Conservation (phyloP, 2,888 invertebrate genomes). For the Drosophila neotestacea region DNA sequence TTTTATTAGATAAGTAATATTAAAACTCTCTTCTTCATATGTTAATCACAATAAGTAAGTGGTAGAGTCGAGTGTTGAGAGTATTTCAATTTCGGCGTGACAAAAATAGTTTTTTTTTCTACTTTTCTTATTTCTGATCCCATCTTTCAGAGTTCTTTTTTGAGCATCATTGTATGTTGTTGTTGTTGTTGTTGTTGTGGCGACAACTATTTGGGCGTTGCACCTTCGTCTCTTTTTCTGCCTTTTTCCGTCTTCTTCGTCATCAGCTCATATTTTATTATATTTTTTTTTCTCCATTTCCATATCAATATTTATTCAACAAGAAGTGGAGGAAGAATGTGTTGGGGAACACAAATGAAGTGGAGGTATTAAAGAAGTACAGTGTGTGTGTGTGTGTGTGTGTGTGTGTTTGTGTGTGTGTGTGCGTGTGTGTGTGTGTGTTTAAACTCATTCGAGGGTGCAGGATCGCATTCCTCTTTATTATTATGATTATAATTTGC, state of each 20-base stretch:
- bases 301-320: constrained; percentile 65
- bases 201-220: constrained; percentile 66
- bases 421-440: neutral
- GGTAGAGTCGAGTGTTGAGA: neutral
- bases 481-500: constrained; percentile 46
- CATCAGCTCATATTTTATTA: constrained; percentile 24
- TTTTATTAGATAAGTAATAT: neutral
- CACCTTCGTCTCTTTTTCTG: constrained; percentile 48
- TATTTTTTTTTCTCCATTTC: constrained; percentile 38
- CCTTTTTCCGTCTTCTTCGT: neutral
- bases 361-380: neutral
- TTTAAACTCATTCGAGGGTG: constrained; percentile 36
- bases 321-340: neutral
- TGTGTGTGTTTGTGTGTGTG: too few species aligned
- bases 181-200: constrained; percentile 36
- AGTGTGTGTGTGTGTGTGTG: too few species aligned
- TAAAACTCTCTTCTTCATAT: neutral
- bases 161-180: constrained; percentile 25
- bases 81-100: constrained; percentile 33
- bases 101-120: neutral
- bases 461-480: constrained; percentile 46
- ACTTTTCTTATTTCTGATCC: constrained; percentile 2
- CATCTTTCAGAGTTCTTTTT: constrained; percentile 24
- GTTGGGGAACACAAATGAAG: neutral
- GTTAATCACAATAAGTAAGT: neutral